phyloP scores from a whole-genome alignment of 2,888 invertebrate species.

The Leucozona laternaria region DNA sequence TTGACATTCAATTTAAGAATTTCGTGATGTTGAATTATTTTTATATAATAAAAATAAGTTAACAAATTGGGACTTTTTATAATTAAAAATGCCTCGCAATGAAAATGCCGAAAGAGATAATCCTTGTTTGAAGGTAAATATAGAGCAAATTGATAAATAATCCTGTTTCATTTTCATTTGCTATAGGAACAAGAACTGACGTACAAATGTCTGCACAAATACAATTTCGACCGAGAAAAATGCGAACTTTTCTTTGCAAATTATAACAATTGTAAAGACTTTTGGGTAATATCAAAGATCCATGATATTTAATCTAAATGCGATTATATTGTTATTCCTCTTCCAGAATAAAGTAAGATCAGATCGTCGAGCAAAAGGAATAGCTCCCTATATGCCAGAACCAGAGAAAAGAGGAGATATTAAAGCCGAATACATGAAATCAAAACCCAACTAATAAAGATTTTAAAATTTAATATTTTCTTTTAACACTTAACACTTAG shows the following conservation, averaged over 20 bases:
- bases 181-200: conserved; percentile 90
- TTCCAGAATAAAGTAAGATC: conserved; percentile 86
- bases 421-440: conserved; percentile 86
- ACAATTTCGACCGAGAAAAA: conserved; percentile 87
- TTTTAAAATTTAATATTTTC: conserved; percentile 27
- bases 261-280: conserved; percentile 91
- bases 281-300: conserved; percentile 87
- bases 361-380: conserved; percentile 87
- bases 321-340: not conserved
- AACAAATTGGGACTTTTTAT: not conserved
- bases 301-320: too few species aligned
- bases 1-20: conserved; percentile 24
- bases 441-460: conserved; percentile 77
- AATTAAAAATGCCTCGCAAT: conserved; percentile 80
- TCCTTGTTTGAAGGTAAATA: conserved; percentile 81
- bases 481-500: not conserved
- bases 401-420: conserved; percentile 88
- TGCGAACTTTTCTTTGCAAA: conserved; percentile 90
- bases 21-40: conserved; percentile 30
- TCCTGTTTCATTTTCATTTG: conserved; percentile 39
- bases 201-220: conserved; percentile 88
- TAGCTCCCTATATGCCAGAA: conserved; percentile 88
- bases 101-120: conserved; percentile 81
- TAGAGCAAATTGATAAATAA: not conserved
- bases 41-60: conserved; percentile 41